phyloP scores from a whole-genome alignment of 2,888 invertebrate genomes.

The Orthosia cruda region DNA sequence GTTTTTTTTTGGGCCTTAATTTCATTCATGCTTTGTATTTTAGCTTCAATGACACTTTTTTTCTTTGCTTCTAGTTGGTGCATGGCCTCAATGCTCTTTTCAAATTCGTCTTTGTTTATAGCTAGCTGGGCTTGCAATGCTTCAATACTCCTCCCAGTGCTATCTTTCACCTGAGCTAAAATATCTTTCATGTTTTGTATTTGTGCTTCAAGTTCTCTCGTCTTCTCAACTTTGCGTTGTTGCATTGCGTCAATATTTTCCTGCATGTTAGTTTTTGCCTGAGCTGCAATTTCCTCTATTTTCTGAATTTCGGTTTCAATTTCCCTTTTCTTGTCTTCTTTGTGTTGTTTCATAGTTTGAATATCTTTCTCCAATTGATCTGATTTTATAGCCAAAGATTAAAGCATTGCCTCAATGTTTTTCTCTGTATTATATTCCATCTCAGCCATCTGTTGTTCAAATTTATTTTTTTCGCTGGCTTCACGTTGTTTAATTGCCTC shows the following conservation, averaged over 20 bases:
- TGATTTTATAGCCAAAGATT: conserved; percentile 1
- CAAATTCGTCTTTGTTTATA: conserved; percentile 1
- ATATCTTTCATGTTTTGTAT: not conserved
- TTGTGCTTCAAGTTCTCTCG: conserved; percentile 11
- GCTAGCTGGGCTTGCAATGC: conserved; percentile 1
- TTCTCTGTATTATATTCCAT: conserved; percentile 11
- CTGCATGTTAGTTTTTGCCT: not conserved
- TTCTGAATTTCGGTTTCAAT: conserved; percentile 13
- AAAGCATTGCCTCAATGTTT: conserved; percentile 10
- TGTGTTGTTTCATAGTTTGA: conserved; percentile 10
- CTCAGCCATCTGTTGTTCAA: conserved; percentile 9
- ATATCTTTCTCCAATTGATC: conserved; percentile 8
- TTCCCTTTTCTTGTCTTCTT: conserved; percentile 11
- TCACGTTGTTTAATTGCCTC: conserved; percentile 17
- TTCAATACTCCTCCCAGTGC: conserved; percentile 5
- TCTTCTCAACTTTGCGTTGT: not conserved
- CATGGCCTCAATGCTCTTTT: conserved; percentile 3
- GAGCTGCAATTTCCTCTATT: not conserved
- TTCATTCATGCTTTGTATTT: conserved; percentile 23
- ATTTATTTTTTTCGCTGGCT: not conserved
- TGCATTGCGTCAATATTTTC: conserved; percentile 16
- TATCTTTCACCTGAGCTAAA: conserved; percentile 13
- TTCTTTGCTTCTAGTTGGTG: conserved; percentile 3
- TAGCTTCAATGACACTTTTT: conserved; percentile 2
- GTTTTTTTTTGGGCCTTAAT: not conserved